Evolutionary conservation across 2,113 vertebrate genomes (phyloP), one percentile per base, ranked within the genome.

Genomic region (Notarius lentiginosus): DNA sequence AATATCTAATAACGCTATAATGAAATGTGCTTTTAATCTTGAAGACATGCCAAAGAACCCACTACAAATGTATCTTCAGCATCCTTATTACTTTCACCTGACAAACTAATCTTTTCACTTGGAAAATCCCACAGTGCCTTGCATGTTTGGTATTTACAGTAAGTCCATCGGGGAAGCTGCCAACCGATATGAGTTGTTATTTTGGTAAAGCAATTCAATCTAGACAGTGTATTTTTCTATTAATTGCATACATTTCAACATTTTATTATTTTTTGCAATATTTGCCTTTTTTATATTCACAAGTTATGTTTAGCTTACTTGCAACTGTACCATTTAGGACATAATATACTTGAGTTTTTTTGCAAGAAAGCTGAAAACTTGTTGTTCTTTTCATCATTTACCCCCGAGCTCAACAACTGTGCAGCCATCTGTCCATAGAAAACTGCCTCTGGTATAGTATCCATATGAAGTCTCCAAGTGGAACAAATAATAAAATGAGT

Each of bases 361-460:
- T 55, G 49, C 20, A 34, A 63, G 76, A 55, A n/a, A 53, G 51
- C 80, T 55, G 30, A 79, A 84, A 55, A 81, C 77, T 86, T 47
- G 1, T 55, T 83, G 47, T 83, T 60, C 20, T 84, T 68, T 61
- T 11, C 51, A 89, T 90, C 49, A 80, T 93, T 93, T 87, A 91
- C 92, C 92, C 92, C 91, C 92, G 41, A 90, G 93, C 93, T 93
- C 92, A 91, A 88, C 94, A 91, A 94, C 94, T 94, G 94, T 82
- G 93, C 90, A 81, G 91, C 95, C 95, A 95, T 95, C 95, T 95
- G 95, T 92, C 86, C 87, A 87, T 86, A 89, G 91, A 92, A 86
- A 55, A 49, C 79, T 79, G 93, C 93, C 94, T 89, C 85, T 41
- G 90, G 93, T 91, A 88, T 85, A 65, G 89, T 88, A 90, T 89